Base-by-base conservation (phyloP, 2,113 vertebrate genomes). In the Suncus etruscus region DNA sequence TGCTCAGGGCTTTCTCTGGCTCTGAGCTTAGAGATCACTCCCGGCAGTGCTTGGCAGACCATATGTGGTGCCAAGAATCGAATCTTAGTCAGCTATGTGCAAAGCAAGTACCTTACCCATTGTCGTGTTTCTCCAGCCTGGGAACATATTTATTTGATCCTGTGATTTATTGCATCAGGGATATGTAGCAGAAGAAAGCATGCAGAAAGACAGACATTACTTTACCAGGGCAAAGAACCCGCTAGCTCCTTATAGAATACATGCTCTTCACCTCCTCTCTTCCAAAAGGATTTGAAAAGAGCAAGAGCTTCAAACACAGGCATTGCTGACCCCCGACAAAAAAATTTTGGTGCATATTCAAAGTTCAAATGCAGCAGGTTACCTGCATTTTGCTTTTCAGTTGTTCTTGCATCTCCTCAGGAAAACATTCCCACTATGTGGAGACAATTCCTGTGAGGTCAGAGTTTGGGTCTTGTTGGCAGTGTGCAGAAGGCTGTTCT, bases 401-500 rank as follows among this genome's bases (percentile, higher is more conserved):
- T 39, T 29, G 0, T 58, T 89, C 80, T 80, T 0, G 0, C 1
- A 3, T 65, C 63, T 77, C 65, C 76, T 79, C 90, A 94, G 73
- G 47, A 73, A 91, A 91, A 68, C 83, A 14, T 45, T 61, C 81
- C n/a, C 90, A 86, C 65, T 79, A 63, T 11, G 0, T 0, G 72
- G 86, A 70, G 2, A 47, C 32, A 5, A 39, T 70, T 85, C 27
- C 61, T 31, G 79, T 74, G 83, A 48, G 90, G 61, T 48, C 75
- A 77, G 50, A 4, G 69, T 66, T 61, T 66, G 94, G 86, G 68
- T 47, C 14, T 95, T 84, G 95, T 79, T 83, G 86, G 32, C 16
- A 77, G 77, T 39, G 74, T 91, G 94, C 84, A 92, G 92, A 85
- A 87, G 95, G 78, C 94, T 89, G 89, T 73, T 90, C 83, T 97